Evolutionary conservation across 2,888 invertebrate genomes (phyloP), one percentile per base, ranked within the genome.

Genomic region (Hololepta plana): DNA sequence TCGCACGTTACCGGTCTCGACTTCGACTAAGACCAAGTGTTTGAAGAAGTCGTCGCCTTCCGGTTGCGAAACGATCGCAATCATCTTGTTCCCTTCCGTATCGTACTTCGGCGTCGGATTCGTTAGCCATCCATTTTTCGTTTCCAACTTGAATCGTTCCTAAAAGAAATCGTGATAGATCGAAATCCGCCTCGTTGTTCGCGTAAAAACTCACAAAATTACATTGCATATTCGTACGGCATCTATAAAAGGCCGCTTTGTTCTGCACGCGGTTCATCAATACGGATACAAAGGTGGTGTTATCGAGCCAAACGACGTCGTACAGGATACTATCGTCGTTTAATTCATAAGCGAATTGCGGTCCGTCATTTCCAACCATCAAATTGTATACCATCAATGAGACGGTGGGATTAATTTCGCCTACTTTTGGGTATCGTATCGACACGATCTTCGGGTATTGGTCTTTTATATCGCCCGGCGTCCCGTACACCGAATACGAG

Each of bases 221-320:
- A n/a, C n/a, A n/a, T n/a, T n/a, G n/a, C n/a, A n/a, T n/a, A n/a
- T n/a, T n/a, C n/a, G n/a, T n/a, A n/a, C n/a, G n/a, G n/a, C 36
- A 39, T 8, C 38, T 28, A 17, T 27, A 29, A 43, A 12, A 67
- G 53, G 16, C 70, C 63, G 41, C 42, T 26, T 66, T 42, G 45
- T 73, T 91, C 52, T 95, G 93, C 12, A 80, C 64, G 27, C 93
- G 64, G 50, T 90, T 90, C 28, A 84, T 59, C 76, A 88, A 88
- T 4, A 77, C 64, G 1, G 79, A 73, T 2, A 71, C 54, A 1
- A 90, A 46, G 14, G 69, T 64, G 1, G 63, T 52, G 27, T 68
- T 60, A 12, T 68, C 67, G 9, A 72, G 64, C 90, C 90, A 91
- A 15, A 60, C 60, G 0, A 88, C 75, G 32, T 64, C 61, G 28